Conservation (phyloP, 2,113 vertebrate genomes). For the Tautogolabrus adspersus region DNA sequence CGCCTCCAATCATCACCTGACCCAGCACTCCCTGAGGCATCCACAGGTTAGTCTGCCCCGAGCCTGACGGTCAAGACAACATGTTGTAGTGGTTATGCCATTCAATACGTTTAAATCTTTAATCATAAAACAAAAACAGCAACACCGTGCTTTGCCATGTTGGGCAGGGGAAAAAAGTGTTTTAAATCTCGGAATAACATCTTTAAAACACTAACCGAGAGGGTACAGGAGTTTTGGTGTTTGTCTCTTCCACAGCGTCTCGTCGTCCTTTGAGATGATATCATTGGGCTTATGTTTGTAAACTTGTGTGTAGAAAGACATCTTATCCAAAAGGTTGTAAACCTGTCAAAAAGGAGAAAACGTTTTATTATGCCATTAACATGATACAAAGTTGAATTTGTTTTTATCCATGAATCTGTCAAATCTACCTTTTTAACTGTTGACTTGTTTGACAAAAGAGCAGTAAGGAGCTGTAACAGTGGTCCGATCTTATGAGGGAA, state of each 20-base stretch:
- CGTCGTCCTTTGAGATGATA: constrained; percentile 92
- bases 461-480: constrained; percentile 92
- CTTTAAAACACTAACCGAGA: constrained; percentile 84
- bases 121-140: too few relatives aligned
- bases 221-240: constrained; percentile 93
- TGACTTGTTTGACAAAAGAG: constrained; percentile 93
- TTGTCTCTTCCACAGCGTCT: constrained; percentile 93
- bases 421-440: constrained; percentile 93
- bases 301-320: constrained; percentile 96
- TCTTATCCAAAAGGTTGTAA: constrained; percentile 96
- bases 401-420: neutral
- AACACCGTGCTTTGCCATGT: too few relatives aligned
- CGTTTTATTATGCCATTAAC: neutral
- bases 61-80: constrained; percentile 56
- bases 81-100: neutral
- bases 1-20: constrained; percentile 88
- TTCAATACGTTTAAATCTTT: neutral
- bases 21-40: constrained; percentile 94
- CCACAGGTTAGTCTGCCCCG: constrained; percentile 93
- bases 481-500: constrained; percentile 94
- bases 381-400: neutral
- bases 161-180: too few relatives aligned
- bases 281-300: constrained; percentile 94
- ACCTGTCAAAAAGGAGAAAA: constrained; percentile 82
- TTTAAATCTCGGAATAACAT: too few relatives aligned